Evolutionary conservation across 2,113 vertebrate genomes (phyloP).

Genomic region (Leptocoma aspasia): DNA sequence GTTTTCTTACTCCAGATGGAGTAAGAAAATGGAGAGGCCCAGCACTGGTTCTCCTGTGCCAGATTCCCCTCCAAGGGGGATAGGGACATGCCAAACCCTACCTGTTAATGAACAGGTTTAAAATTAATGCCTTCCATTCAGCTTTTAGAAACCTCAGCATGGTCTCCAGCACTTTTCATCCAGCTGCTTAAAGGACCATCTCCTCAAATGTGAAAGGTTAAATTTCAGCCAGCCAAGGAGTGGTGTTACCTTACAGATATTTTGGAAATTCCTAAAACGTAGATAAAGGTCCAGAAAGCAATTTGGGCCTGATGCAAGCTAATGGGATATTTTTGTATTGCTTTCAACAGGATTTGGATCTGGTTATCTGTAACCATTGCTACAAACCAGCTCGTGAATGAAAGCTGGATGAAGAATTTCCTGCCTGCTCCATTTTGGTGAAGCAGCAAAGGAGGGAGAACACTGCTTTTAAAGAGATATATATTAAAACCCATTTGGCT

Average conservation of each 20-base stretch:
- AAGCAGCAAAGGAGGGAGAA: background rate
- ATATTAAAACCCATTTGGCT: conserved; percentile 50
- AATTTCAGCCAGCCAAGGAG: background rate
- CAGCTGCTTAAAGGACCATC: background rate
- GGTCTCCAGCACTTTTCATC: background rate
- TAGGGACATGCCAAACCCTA: background rate
- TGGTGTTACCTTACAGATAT: background rate
- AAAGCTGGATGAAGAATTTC: conserved; percentile 54
- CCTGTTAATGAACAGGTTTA: background rate
- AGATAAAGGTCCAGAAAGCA: background rate
- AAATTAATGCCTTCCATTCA: background rate
- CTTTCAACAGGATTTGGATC: background rate
- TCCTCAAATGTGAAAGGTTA: conserved; percentile 3
- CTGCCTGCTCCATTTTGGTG: conserved; percentile 28
- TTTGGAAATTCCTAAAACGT: background rate
- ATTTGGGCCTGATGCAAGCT: background rate
- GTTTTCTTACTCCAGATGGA: background rate
- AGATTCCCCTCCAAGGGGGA: background rate
- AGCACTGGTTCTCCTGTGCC: background rate
- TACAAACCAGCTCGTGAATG: background rate
- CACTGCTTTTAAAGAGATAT: conserved; percentile 40
- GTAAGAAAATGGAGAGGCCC: background rate
- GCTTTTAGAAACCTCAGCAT: background rate
- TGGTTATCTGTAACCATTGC: background rate
- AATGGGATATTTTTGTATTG: background rate